Evolutionary conservation across 2,113 vertebrate genomes (phyloP), one percentile per base, ranked within the genome.

Genomic region (Percina caprodes): DNA sequence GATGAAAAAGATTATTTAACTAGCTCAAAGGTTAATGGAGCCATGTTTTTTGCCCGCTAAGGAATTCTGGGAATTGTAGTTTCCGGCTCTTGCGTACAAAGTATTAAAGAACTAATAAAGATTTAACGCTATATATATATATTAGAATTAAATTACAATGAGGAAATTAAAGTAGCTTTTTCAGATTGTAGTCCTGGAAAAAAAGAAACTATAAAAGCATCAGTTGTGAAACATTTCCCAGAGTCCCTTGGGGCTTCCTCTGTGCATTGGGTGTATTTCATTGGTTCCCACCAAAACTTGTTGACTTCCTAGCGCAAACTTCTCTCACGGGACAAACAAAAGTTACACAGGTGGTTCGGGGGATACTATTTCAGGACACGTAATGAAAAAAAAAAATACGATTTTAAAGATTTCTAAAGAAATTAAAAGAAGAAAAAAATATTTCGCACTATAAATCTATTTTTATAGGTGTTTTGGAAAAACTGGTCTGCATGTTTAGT

Each of bases 181-280:
- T 80, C 95, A 96, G 95, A 95, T 66, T 91, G 80, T 94, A 95
- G 92, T 95, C 93, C 92, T 92, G 94, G 95, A 26, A 60, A 48
- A 79, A 95, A n/a, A 39, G 9, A 16, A 16, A 14, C 94, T 96
- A 96, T 90, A 92, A 94, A 90, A 92, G 95, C 96, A 96, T 96
- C 95, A 95, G 95, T 94, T 97, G 96, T 94, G 96, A 97, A 96
- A 97, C 96, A 94, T 96, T 90, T 97, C 97, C 97, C 97, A 96
- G 97, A 97, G 94, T 99, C 95, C 96, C 95, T 97, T 97, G 96
- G 96, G 97, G 97, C 96, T 96, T 95, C 95, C 94, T 96, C 93
- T 96, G 96, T 96, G 97, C 96, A 95, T 97, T 97, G 97, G 97
- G 97, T 99, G 97, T 97, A 99, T 98, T 98, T 97, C 97, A 97